Evolutionary conservation across 2,797 vertebrate genomes (phyloP).

Genomic region (Calcarius lapponicus): DNA sequence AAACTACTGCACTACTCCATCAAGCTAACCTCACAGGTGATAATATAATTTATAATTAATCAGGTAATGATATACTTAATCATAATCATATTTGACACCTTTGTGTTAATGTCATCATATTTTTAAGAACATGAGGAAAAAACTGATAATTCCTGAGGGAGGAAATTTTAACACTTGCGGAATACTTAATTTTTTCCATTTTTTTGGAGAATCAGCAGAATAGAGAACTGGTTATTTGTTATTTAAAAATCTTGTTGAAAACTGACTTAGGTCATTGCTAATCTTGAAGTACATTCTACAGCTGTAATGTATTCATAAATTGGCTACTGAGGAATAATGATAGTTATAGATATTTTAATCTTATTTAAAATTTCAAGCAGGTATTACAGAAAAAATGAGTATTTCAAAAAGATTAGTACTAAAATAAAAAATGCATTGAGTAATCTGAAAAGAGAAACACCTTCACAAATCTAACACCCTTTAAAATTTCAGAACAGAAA

Average conservation of each 20-base stretch:
- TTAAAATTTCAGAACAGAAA: background rate
- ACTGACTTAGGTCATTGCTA: background rate
- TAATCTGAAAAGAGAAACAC: background rate
- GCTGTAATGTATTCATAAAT: background rate
- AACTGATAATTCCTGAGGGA: background rate
- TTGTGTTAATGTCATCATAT: background rate
- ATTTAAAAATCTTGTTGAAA: background rate
- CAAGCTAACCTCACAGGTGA: background rate
- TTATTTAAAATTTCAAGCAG: background rate
- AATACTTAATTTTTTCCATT: background rate
- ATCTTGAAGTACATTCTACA: background rate
- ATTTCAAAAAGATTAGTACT: background rate
- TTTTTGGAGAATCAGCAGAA: background rate
- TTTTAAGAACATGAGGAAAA: background rate
- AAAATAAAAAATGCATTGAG: background rate
- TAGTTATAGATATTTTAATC: background rate
- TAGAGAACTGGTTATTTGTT: fast-evolving
- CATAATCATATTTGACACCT: background rate
- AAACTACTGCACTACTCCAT: background rate
- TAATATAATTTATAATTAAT: background rate
- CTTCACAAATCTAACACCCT: background rate
- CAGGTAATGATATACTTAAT: background rate
- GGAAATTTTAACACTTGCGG: background rate
- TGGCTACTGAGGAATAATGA: background rate
- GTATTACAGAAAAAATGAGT: background rate